A percentile compares a stretch with the other conserved stretches of the same genome.
These are phyloP conservation scores for Drosophila pseudotalamancana DNA, from an alignment of 2,888 invertebrate genomes.

Conservation along the genomic window DNA sequence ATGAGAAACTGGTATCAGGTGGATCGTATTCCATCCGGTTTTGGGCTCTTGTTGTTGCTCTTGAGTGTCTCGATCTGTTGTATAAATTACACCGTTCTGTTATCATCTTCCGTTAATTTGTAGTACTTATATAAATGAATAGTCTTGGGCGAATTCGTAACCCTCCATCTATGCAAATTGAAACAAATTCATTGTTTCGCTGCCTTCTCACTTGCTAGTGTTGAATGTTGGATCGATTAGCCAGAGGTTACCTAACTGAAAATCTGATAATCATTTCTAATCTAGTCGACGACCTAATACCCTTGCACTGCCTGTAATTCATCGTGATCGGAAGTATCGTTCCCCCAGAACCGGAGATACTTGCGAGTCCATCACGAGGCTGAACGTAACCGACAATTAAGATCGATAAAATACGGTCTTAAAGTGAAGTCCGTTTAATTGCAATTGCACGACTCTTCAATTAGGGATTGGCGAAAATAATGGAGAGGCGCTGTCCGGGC, in stretches of 20 bases:
- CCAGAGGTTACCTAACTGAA: background rate
- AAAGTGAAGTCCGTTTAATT: constrained; percentile 46
- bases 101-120: background rate
- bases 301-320: constrained; percentile 1
- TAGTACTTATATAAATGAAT: background rate
- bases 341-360: constrained; percentile 37
- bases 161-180: constrained; percentile 16
- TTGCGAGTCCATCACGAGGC: constrained; percentile 14
- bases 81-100: constrained; percentile 31
- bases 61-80: constrained; percentile 14
- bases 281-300: background rate
- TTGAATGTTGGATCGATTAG: background rate
- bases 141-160: background rate
- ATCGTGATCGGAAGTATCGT: constrained; percentile 7
- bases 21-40: constrained; percentile 41
- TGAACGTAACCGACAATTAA: constrained; percentile 23
- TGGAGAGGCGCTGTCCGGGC: background rate
- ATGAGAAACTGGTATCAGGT: constrained; percentile 43
- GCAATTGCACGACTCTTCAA: constrained; percentile 66
- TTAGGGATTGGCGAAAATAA: constrained; percentile 55
- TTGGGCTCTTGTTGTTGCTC: constrained; percentile 3
- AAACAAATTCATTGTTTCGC: constrained; percentile 23
- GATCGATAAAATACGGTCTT: constrained; percentile 6
- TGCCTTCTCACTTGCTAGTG: constrained; percentile 9
- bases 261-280: background rate